Conservation (phyloP, 2,113 vertebrate species). For the Bostrychus sinensis region DNA sequence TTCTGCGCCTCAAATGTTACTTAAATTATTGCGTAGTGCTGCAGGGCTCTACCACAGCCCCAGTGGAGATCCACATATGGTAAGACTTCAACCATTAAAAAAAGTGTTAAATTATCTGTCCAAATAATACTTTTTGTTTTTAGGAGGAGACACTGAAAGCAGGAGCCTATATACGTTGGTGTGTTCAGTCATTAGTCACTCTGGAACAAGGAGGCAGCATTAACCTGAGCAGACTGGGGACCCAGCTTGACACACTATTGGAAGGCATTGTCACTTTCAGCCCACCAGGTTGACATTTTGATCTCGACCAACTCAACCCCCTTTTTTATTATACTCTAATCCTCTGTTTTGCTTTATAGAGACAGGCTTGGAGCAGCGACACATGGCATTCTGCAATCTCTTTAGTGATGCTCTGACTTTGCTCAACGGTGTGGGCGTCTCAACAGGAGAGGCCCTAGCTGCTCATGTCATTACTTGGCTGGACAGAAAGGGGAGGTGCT, state of each 20-base stretch:
- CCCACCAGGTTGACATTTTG: slow-evolving; percentile 83
- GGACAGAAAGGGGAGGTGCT: slow-evolving; percentile 78
- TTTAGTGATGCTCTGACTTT: slow-evolving; percentile 88
- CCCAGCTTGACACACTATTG: slow-evolving; percentile 88
- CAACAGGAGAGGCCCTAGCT: slow-evolving; percentile 86
- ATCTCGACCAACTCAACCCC: not conserved
- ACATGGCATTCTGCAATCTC: slow-evolving; percentile 91
- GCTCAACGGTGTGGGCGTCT: slow-evolving; percentile 86
- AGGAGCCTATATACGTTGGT: slow-evolving; percentile 59
- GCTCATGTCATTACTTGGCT: slow-evolving; percentile 87
- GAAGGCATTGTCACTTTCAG: slow-evolving; percentile 89
- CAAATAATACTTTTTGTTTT: not conserved
- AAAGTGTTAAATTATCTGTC: not conserved
- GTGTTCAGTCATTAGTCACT: slow-evolving; percentile 84
- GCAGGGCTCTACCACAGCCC: slow-evolving; percentile 85
- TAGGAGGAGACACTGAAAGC: slow-evolving; percentile 74
- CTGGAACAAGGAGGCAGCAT: slow-evolving; percentile 91
- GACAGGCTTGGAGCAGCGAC: slow-evolving; percentile 86
- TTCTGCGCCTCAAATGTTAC: slow-evolving; percentile 81
- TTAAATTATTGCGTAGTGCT: slow-evolving; percentile 88
- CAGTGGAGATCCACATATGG: slow-evolving; percentile 81
- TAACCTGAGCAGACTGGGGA: slow-evolving; percentile 82
- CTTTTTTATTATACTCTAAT: not conserved
- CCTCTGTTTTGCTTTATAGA: slow-evolving; percentile 70
- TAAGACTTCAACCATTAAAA: slow-evolving; percentile 66